Conservation (phyloP, 2,888 invertebrate species). For the Agriotes lineatus region DNA sequence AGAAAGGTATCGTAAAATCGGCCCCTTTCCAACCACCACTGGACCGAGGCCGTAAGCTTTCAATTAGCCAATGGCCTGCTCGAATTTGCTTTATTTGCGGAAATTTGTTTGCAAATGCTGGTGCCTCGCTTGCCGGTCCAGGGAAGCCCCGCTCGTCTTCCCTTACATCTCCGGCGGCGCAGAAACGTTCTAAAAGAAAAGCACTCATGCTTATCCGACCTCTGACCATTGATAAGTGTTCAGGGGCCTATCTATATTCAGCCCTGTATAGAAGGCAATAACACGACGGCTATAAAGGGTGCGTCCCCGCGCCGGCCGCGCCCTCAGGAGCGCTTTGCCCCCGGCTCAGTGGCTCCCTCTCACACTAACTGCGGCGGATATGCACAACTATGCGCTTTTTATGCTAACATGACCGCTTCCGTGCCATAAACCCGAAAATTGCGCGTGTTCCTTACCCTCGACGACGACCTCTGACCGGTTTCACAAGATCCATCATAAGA, state of each 20-base stretch:
- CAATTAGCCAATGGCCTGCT: too few species aligned
- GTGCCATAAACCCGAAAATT: conserved; percentile 29
- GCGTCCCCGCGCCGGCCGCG: conserved; percentile 28
- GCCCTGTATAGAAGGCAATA: conserved; percentile 40
- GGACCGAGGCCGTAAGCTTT: too few species aligned
- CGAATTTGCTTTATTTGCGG: too few species aligned
- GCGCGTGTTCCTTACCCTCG: conserved; percentile 21
- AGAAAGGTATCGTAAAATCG: too few species aligned
- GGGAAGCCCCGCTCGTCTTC: background rate
- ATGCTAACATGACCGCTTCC: conserved; percentile 32
- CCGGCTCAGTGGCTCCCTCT: conserved; percentile 29
- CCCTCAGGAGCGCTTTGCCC: conserved; percentile 23
- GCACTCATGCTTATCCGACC: conserved; percentile 38
- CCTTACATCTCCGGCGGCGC: conserved; percentile 8
- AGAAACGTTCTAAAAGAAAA: conserved; percentile 28
- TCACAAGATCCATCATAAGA: conserved; percentile 18
- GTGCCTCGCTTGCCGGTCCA: background rate
- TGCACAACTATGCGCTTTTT: conserved; percentile 39
- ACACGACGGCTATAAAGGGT: conserved; percentile 42
- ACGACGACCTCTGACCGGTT: conserved; percentile 15
- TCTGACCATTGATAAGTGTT: conserved; percentile 42
- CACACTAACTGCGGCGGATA: conserved; percentile 35
- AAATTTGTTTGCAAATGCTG: too few species aligned
- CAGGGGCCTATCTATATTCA: conserved; percentile 40
- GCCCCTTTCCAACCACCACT: too few species aligned